phyloP scores from a whole-genome alignment of 30 jellyfish, hydroid and myxozoan species.

The Aurelia aurita region DNA sequence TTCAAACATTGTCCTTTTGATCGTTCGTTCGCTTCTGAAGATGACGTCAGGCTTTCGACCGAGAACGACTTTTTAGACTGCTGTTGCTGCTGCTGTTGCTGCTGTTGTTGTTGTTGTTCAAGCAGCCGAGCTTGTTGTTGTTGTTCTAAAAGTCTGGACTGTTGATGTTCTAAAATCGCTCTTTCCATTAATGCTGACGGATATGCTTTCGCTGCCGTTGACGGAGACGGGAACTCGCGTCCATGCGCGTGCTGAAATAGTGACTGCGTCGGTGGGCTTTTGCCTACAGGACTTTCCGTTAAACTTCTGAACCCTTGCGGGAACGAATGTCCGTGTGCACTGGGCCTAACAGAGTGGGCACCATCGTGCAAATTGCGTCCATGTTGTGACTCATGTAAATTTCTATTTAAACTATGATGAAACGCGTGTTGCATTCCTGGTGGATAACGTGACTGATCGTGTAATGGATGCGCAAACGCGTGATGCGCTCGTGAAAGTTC shows the following conservation, averaged over 20 bases:
- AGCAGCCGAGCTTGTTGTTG: conserved; percentile 40
- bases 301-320: conserved; percentile 61
- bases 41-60: conserved; percentile 87
- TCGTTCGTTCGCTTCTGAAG: conserved; percentile 70
- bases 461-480: conserved; percentile 64
- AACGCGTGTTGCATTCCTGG: conserved; percentile 65
- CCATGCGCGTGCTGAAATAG: conserved; percentile 70
- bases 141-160: conserved; percentile 19
- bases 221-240: conserved; percentile 70
- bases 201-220: conserved; percentile 51
- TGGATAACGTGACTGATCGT: conserved; percentile 70
- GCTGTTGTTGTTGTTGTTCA: conserved; percentile 37
- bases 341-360: conserved; percentile 60
- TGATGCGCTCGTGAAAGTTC: conserved; percentile 76
- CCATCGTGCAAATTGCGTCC: conserved; percentile 57
- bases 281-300: conserved; percentile 71
- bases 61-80: conserved; percentile 85
- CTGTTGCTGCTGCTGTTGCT: conserved; percentile 44
- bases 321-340: conserved; percentile 62
- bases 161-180: conserved; percentile 52
- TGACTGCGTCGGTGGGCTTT: conserved; percentile 71
- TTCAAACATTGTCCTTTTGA: conserved; percentile 68
- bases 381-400: conserved; percentile 63
- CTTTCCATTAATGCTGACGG: conserved; percentile 58
- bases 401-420: conserved; percentile 61